Evolutionary conservation across 1,140 invertebrate species (phyloP), one percentile per base, ranked within the genome.

Genomic region (Euborellia annulipes): DNA sequence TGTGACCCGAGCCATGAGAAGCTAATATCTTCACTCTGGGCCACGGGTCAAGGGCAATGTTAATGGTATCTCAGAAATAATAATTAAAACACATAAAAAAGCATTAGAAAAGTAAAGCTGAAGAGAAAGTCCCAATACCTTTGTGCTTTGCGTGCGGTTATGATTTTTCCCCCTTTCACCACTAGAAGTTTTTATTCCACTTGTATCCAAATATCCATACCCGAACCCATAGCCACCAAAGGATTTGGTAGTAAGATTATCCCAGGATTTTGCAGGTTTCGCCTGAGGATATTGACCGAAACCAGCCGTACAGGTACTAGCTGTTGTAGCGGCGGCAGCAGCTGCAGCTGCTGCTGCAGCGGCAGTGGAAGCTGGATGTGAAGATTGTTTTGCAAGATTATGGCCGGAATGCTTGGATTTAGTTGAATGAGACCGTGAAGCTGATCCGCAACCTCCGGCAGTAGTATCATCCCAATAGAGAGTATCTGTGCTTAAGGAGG

Each of bases 181-280:
- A 13, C 8, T 45, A 19, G 14, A 9, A 7, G 11, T 36, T 44
- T 76, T 75, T 21, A 72, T 68, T 1, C 68, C 62, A 7, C 66
- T 67, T 34, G 75, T 78, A 52, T 84, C 81, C 23, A 83, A 61
- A 53, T 84, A 87, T 1, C 83, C 83, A 55, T 86, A 88, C 3
- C 82, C 82, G 52, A 84, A 86, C 18, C 82, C 82, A 53, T 86
- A 85, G 0, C 81, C 83, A 9, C 82, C 80, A 45, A 84, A 79
- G 1, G 78, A 76, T 64, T 85, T 85, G 1, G 81, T 85, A 0
- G 81, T 78, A 17, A 89, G 63, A 65, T 87, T 87, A 55, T 87
- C 84, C 83, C 85, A 87, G 0, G 83, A 87, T 56, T 87, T 86
- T 3, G 47, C 47, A 3, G 84, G 84, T 55, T 88, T 85, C 1